phyloP scores from a whole-genome alignment of 2,888 invertebrate genomes.

The Prenolepis imparis region DNA sequence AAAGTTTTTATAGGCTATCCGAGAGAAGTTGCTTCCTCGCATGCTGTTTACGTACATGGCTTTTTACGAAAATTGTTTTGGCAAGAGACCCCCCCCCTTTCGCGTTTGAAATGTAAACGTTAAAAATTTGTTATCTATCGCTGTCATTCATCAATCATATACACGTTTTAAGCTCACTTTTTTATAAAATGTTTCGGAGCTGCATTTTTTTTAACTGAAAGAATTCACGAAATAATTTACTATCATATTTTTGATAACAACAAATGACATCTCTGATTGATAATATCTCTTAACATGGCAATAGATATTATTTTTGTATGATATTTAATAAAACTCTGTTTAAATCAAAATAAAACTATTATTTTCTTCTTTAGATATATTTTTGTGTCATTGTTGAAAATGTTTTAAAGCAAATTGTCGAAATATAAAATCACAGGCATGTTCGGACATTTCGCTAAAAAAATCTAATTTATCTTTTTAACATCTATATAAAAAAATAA shows the following conservation, averaged over 20 bases:
- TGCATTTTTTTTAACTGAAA: neutral
- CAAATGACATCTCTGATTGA: neutral
- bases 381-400: neutral
- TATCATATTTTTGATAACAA: neutral
- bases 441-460: slow-evolving; percentile 57
- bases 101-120: slow-evolving; percentile 34
- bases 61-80: slow-evolving; percentile 59
- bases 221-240: neutral
- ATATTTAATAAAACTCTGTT: neutral
- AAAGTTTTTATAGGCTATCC: slow-evolving; percentile 61
- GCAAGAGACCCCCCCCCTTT: slow-evolving; percentile 10
- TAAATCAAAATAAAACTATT: neutral
- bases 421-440: slow-evolving; percentile 78
- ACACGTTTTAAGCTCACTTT: neutral
- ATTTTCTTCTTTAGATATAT: neutral
- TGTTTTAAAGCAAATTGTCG: slow-evolving; percentile 63
- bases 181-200: neutral
- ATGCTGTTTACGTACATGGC: slow-evolving; percentile 44
- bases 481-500: slow-evolving; percentile 60
- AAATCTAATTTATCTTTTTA: slow-evolving; percentile 64
- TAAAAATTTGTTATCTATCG: slow-evolving; percentile 24
- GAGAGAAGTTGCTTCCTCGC: slow-evolving; percentile 37
- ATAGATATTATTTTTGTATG: slow-evolving; percentile 1
- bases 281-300: neutral
- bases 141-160: slow-evolving; percentile 24